A percentile compares a stretch with the other conserved stretches of the same genome.
Evolutionary conservation across 2,888 invertebrate genomes (phyloP).

Genomic region (Drosophila villosipedis): DNA sequence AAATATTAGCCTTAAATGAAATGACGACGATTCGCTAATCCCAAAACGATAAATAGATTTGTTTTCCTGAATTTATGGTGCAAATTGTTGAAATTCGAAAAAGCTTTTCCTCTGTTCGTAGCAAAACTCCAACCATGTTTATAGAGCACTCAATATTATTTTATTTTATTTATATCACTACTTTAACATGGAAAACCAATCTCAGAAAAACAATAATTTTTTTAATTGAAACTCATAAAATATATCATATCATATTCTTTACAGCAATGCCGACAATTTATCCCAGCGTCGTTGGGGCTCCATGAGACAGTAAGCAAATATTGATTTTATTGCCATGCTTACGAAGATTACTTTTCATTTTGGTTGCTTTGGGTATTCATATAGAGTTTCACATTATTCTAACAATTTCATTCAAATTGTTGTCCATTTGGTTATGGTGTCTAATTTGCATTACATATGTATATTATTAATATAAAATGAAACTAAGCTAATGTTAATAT

Average conservation of each 20-base stretch:
- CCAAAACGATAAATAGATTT: not conserved
- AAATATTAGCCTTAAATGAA: not conserved
- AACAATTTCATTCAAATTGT: slow-evolving; percentile 35
- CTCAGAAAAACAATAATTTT: not conserved
- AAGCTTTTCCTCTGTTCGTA: not conserved
- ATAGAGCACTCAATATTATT: not conserved
- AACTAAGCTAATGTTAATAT: slow-evolving; percentile 21
- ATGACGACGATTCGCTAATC: no score
- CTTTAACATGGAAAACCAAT: not conserved
- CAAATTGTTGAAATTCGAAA: not conserved
- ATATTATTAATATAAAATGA: not conserved
- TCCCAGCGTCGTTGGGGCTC: slow-evolving; percentile 89
- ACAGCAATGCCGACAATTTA: slow-evolving; percentile 87
- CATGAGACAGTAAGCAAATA: slow-evolving; percentile 87
- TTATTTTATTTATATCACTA: not conserved
- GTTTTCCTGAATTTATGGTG: not conserved
- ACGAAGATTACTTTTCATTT: slow-evolving; percentile 11
- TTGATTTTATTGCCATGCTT: slow-evolving; percentile 23
- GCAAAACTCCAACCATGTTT: not conserved
- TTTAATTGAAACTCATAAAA: slow-evolving; percentile 5
- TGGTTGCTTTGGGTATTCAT: slow-evolving; percentile 42
- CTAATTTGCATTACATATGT: slow-evolving; percentile 17
- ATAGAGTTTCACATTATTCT: slow-evolving; percentile 19
- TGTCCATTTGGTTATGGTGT: slow-evolving; percentile 54
- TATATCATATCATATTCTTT: slow-evolving; percentile 75